Evolutionary conservation across 2,888 invertebrate genomes (phyloP), one percentile per base, ranked within the genome.

Genomic region (Eudasyphora cyanicolor): DNA sequence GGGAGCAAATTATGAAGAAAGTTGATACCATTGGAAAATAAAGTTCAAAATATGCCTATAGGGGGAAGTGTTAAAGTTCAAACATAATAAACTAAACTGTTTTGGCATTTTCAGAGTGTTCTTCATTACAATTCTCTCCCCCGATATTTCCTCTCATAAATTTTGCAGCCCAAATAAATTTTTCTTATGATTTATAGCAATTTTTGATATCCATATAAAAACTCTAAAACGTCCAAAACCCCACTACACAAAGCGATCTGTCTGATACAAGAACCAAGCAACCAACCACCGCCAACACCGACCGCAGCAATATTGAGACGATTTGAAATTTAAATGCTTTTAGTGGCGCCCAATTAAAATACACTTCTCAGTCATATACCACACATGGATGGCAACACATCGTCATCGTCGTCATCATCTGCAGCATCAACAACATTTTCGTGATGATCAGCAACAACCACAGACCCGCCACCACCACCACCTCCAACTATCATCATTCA

Each of bases 341-440:
- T 84, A 70, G 84, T 84, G 84, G 84, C 84, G 84, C 84, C 84
- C 79, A 84, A 82, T 85, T 85, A 85, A 85, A 85, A 70, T 75
- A 57, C 62, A 79, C 81, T 67, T 67, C 70, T 32, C 70, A 71
- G 24, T 54, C 54, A 51, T 54, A 51, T 71, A 76, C 51, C 69
- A 54, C 79, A 82, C 67, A 67, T 67, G 60, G n/a, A 67, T 67
- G 67, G 67, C 42, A 67, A 67, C 67, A 67, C 70, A 74, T 75
- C 75, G 60, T 75, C 57, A 62, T 69, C 10, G 64, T 71, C 71
- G n/a, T 32, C 21, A 54, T 14, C 49, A 38, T 5, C 19, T 21
- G 14, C 64, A 49, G 51, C 67, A 45, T 38, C 24, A 14, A 62
- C 51, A 70, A 60, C 71, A 82, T 21, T 29, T 74, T 42, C 79